Evolutionary conservation across 2,113 vertebrate genomes (phyloP), one percentile per base, ranked within the genome.

Genomic region (Monarcha castaneiventris): DNA sequence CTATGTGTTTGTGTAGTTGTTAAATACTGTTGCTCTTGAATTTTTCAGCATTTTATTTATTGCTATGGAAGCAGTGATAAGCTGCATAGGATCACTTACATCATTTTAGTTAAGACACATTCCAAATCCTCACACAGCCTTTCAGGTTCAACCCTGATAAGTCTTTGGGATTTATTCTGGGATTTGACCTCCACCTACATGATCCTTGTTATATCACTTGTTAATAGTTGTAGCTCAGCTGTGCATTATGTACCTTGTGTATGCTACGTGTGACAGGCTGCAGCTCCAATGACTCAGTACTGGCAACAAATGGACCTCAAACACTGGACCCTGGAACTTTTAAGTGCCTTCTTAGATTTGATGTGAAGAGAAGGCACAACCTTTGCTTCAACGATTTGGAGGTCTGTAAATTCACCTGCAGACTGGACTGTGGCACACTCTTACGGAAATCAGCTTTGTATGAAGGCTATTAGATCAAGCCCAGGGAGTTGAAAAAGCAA

Each of bases 141-240:
- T 69, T 84, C 69, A 67, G 61, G 77, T 91, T 87, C 87, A 96
- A 95, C 87, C 61, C 87, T 75, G 35, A 10, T 89, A 96, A 96
- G 5, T 19, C 93, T 61, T 22, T 43, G 63, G 83, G 80, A 93
- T 91, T 96, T 97, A 97, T 87, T 87, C 75, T 55, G 67, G 91
- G 84, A 84, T 94, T 71, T 94, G 93, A 94, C 89, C 92, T 92
- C 84, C 73, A 93, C 89, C 89, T 91, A 84, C 91, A 84, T 87
- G 89, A 97, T 93, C 96, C 95, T 64, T 79, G 84, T 96, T 97
- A 96, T 63, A 86, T 96, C 91, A 96, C 71, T 93, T 87, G 1
- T 6, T 75, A 86, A 87, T 6, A 91, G 80, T 29, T 64, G 64
- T 69, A 74, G 64, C 55, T 90, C 64, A 87, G 83, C 76, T 62